Conservation (phyloP, 2,113 vertebrate genomes). For the Aptenodytes forsteri region DNA sequence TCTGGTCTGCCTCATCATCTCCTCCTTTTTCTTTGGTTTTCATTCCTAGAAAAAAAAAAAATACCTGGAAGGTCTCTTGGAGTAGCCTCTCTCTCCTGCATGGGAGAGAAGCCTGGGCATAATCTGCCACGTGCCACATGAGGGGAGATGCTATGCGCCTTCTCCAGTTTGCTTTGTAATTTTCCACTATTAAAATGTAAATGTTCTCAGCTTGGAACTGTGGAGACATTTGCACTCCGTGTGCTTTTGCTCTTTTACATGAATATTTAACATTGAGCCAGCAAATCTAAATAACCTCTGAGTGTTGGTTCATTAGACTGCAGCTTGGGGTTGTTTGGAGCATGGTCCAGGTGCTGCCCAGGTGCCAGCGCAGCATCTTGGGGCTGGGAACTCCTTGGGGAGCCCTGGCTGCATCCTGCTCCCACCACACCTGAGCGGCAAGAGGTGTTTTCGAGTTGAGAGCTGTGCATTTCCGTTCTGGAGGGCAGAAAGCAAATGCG, state of each 20-base stretch:
- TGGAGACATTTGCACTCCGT: not conserved
- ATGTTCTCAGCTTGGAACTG: not conserved
- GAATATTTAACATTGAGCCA: conserved; percentile 26
- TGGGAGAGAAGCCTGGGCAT: not conserved
- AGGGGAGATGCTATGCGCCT: not conserved
- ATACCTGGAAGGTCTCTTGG: not conserved
- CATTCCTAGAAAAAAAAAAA: not conserved
- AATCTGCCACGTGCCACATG: accelerated
- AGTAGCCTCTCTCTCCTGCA: not conserved
- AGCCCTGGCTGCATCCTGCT: accelerated
- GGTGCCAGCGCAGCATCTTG: accelerated
- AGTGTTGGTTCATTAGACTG: not conserved
- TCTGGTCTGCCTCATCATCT: not conserved
- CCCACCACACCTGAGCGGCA: accelerated
- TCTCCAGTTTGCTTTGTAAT: not conserved
- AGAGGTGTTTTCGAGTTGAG: not conserved
- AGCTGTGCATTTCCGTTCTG: accelerated
- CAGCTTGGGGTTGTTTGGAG: not conserved
- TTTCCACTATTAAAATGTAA: not conserved
- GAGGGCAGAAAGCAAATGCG: not conserved
- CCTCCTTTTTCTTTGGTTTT: not conserved
- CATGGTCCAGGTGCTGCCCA: not conserved
- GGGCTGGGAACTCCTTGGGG: not conserved
- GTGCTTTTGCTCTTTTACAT: conserved; percentile 3
- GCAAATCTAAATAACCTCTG: not conserved